Evolutionary conservation across 2,888 invertebrate genomes (phyloP), one percentile per base, ranked within the genome.

Genomic region (Zootermopsis nevadensis): DNA sequence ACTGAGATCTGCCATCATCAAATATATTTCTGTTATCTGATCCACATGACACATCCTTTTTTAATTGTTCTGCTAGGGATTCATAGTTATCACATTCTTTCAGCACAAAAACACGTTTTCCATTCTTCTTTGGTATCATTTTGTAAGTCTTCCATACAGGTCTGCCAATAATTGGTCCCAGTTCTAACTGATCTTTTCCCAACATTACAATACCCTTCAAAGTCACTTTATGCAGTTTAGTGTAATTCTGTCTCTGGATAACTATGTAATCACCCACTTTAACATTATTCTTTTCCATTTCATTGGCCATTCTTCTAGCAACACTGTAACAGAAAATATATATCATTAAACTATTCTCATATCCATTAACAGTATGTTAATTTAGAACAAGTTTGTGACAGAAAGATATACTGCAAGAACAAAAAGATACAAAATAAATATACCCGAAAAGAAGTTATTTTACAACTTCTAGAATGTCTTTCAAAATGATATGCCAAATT

Each of bases 1-100:
- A 93, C 90, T 99, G 98, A 0, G 98, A 97, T 48, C 90, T 92
- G 24, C 94, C 94, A 88, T 93, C 94, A 87, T 97, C 97, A 31
- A 92, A 90, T 82, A 98, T 95, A 87, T 95, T 93, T 85, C 98
- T 92, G 88, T 98, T 98, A 88, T 98, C 98, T 33, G 88, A 90
- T 8, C 96, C 96, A 85, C 94, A 94, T 84, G 91, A 85, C 7
- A 89, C 88, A 85, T 93, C 93, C 30, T 93, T 93, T 81, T 93
- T 92, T 66, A 95, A 90, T 87, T 93, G 93, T 84, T 93, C 92
- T 85, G 92, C 91, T 1, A 93, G 90, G 82, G 93, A 89, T 85
- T 93, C 92, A 74, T 90, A 83, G 27, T 83, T 81, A 12, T 85
- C 90, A 85, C 92, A 94, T 82, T 91, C 89, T 85, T 91, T 91